Percentiles rank a stretch among this genome's conserved stretches.
Conservation (phyloP, 1,140 invertebrate genomes). For the Drosophila kikkawai region DNA sequence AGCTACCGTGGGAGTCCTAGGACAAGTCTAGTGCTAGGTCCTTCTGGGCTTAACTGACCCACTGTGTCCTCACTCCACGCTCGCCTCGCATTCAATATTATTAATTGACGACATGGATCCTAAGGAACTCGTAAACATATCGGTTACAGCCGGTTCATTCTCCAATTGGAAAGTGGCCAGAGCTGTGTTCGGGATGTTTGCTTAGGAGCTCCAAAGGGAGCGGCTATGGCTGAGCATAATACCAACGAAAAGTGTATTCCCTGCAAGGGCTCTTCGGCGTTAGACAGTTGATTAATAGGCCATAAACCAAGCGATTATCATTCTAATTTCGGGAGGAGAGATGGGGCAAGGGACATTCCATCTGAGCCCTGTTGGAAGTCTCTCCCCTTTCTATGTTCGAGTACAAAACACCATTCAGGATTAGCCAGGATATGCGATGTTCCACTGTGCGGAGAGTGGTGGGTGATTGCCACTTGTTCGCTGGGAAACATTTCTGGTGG, state of each 20-base stretch:
- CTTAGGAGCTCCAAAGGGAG: conserved; percentile 34
- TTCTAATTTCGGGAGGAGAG: conserved; percentile 27
- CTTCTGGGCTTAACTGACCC: conserved; percentile 39
- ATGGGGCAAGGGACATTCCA: not conserved
- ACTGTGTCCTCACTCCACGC: conserved; percentile 14
- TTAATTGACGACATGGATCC: conserved; percentile 68
- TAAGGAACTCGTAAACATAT: conserved; percentile 53
- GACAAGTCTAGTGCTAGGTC: conserved; percentile 7
- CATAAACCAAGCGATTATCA: conserved; percentile 74
- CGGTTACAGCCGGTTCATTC: conserved; percentile 37
- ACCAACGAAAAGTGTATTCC: conserved; percentile 29
- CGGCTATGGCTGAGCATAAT: conserved; percentile 23
- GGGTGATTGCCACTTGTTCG: conserved; percentile 31
- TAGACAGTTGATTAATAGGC: conserved; percentile 68
- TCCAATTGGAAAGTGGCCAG: conserved; percentile 46
- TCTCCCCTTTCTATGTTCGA: conserved; percentile 6
- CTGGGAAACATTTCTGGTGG: conserved; percentile 35
- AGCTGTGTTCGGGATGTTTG: conserved; percentile 46
- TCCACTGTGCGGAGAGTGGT: conserved; percentile 1
- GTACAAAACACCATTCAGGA: conserved; percentile 3
- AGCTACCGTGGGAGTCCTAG: conserved; percentile 30
- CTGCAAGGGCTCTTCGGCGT: not conserved
- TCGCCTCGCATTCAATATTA: conserved; percentile 57
- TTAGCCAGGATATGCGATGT: conserved; percentile 30
- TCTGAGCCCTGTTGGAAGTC: too few relatives aligned